These are phyloP conservation scores for Brachypterus glaber DNA, from an alignment of 2,888 invertebrate genomes.

Conservation along the genomic window DNA sequence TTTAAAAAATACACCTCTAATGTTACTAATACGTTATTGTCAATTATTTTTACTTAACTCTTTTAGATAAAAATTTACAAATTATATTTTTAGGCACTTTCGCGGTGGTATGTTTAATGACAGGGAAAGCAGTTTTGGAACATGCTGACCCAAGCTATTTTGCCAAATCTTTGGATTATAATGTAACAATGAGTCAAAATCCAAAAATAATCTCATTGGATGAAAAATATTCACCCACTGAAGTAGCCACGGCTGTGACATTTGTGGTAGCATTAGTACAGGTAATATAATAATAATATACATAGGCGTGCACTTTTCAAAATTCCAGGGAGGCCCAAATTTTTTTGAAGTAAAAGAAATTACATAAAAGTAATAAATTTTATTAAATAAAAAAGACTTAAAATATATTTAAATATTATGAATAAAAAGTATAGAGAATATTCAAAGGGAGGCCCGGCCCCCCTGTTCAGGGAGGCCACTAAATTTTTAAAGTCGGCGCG, in stretches of 20 bases:
- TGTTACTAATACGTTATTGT: too few species aligned
- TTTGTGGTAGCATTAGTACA: conserved; percentile 67
- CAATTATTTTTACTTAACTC: too few species aligned
- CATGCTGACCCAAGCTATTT: conserved; percentile 33
- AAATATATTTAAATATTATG: too few species aligned
- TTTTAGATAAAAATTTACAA: too few species aligned
- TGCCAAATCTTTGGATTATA: conserved; percentile 14
- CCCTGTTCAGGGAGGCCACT: too few species aligned
- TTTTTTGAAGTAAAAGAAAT: too few species aligned
- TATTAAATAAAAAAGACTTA: neutral
- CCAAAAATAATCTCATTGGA: neutral
- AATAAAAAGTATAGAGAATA: too few species aligned
- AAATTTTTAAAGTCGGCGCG: too few species aligned
- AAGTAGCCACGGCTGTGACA: conserved; percentile 68
- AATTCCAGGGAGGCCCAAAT: too few species aligned
- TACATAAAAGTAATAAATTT: too few species aligned
- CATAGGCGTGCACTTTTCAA: neutral
- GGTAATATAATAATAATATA: conserved; percentile 41
- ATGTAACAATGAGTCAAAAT: conserved; percentile 15
- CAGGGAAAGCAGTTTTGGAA: conserved; percentile 64
- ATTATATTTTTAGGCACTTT: conserved; percentile 53
- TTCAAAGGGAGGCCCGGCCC: too few species aligned
- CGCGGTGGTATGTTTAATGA: conserved; percentile 85
- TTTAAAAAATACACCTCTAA: too few species aligned
- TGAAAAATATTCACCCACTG: conserved; percentile 36